Evolutionary conservation across 2,888 invertebrate genomes (phyloP), one percentile per base, ranked within the genome.

Genomic region (Nemurella pictetii): DNA sequence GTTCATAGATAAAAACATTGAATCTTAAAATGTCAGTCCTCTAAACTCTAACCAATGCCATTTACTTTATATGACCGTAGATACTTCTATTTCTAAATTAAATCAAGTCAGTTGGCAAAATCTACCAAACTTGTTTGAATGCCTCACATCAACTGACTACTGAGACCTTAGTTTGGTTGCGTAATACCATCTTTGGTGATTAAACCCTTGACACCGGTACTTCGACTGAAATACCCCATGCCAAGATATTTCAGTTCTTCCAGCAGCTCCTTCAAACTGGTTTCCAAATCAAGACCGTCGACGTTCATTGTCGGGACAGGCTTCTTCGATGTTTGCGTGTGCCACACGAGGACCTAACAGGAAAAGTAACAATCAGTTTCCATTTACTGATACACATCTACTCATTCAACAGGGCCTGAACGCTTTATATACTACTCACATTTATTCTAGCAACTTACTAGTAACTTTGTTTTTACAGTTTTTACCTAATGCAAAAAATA

Each of bases 251-350:
- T 73, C 35, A 87, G 72, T 83, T 87, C 86, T 80, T 85, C 83
- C 26, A 86, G 72, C 30, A 87, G 80, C n/a, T 83, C 84, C 84
- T 85, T 86, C 72, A 87, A 73, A 78, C 86, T 86, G 7, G 84
- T 86, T 55, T 86, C 85, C 74, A 84, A n/a, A 82, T 75, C 29
- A 5, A 82, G 72, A 27, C 83, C 74, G 30, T 55, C 74, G 25
- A 87, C 85, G 75, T 84, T 86, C 27, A 87, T 84, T 20, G 83
- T 85, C 20, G 87, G 86, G 12, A 93, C 92, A 87, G 83, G 83
- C 55, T 94, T 94, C 88, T 93, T 94, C 89, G 94, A 94, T 0
- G 94, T 93, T 90, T 95, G 95, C 81, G 95, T 95, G 88, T 95
- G 95, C 95, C 95, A 95, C 55, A 94, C 94, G 86, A 94, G 90